Base-by-base conservation (phyloP, 2,888 invertebrate species). In the Heliconius ismenius region DNA sequence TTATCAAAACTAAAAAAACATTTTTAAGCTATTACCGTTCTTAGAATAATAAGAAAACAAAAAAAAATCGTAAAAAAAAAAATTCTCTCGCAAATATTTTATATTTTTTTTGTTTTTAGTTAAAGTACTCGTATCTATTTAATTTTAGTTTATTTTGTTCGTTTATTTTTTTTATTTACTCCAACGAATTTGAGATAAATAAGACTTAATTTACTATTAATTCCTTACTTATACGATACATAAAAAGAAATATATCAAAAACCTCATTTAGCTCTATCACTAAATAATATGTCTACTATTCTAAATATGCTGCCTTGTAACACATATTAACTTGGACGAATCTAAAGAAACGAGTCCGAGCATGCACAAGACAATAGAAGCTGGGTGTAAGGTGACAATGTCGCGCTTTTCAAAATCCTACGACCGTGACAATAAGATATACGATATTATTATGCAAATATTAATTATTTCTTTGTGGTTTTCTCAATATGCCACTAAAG, bases 301-400 rank as follows among this genome's bases (percentile, higher is more conserved):
- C 28, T 21, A 32, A 28, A 26, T 18, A 18, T 1, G 28, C 18
- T 39, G 13, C 18, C 32, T 75, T 75, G 43, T 18, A 75, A 70
- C 54, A 75, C 39, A 58, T 62, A 49, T 75, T 68, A 62, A 69
- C 24, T 15, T 58, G 58, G 70, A 58, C 32, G 70, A 70, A 70
- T 18, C 2, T 54, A 62, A 70, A 70, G 63, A 70, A 70, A 68
- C 60, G 69, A 58, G 70, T 54, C 64, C 70, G 36, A 70, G 77
- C 77, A 70, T 74, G 49, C 70, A 36, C 15, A 15, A 70, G 74
- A 77, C 74, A 68, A 76, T 63, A 65, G 64, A 58, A 32, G 54
- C 32, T 70, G 64, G 43, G 70, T 74, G 70, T 74, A 70, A 70
- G 1, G 74, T 79, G 79, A 81, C 73, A 79, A 73, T 74, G 79